Evolutionary conservation across 2,113 vertebrate genomes (phyloP), one percentile per base, ranked within the genome.

Genomic region (Xiphophorus hellerii): DNA sequence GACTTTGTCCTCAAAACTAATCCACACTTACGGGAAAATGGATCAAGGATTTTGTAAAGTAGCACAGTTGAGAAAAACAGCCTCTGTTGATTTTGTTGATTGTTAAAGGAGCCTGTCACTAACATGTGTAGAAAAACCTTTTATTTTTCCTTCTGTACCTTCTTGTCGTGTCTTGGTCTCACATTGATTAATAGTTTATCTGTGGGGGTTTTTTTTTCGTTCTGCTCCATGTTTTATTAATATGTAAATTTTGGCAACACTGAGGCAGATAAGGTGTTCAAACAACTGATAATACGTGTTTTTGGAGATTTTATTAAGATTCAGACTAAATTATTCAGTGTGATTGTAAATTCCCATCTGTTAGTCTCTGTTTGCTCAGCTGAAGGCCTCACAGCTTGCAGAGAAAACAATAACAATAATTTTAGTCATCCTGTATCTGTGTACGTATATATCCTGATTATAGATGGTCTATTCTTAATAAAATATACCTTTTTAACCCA

Each of bases 11-110:
- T 67, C 31, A 74, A 69, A 35, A 14, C 5, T 30, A 28, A 61
- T 70, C 62, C 11, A 29, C 62, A 37, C 6, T 77, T 74, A 66
- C 64, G 58, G 28, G 13, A 76, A 83, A 85, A 42, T 88, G 35
- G 68, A 88, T 60, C 74, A 31, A 70, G 58, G 54, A 29, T 70
- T 69, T n/a, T 74, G 31, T 17, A 83, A 83, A 77, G 27, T 77
- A 33, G 77, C 80, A 58, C 73, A 79, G 61, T 44, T 6, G 25
- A 58, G 29, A 66, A 70, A 70, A 33, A 14, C 9, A 2, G 1
- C n/a, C 29, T 22, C 27, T 60, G 0, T 51, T 54, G 33, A 77
- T 73, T 70, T 61, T 27, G 30, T 66, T 48, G 11, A 5, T 66
- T 74, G 71, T 17, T 27, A 48, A 37, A 12, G 60, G 11, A 10